Evolutionary conservation across 2,797 vertebrate species (phyloP).

Genomic region (Cynodonichthys magdalenae): DNA sequence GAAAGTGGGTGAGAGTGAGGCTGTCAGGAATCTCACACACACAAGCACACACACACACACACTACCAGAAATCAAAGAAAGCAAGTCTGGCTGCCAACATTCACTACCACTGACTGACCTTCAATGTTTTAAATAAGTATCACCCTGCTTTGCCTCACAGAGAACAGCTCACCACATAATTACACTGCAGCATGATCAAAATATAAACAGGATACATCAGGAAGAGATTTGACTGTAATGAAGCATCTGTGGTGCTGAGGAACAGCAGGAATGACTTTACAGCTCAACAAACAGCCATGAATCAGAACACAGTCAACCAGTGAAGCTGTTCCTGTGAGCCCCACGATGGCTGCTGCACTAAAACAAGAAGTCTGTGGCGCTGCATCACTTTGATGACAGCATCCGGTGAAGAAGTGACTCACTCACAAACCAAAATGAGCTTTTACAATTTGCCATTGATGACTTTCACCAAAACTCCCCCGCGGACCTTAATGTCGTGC

Average conservation of each 20-base stretch:
- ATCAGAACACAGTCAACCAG: conserved; percentile 49
- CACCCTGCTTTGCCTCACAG: conserved; percentile 33
- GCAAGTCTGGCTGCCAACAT: conserved; percentile 34
- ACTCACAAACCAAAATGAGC: conserved; percentile 7
- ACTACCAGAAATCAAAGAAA: too few relatives aligned
- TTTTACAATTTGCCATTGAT: conserved; percentile 25
- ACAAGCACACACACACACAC: not conserved
- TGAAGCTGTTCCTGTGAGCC: conserved; percentile 45
- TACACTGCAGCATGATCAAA: conserved; percentile 47
- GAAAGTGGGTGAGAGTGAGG: conserved; percentile 20
- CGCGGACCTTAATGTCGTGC: conserved; percentile 92
- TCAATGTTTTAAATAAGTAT: conserved; percentile 41
- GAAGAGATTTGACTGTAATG: conserved; percentile 49
- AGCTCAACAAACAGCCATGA: conserved; percentile 35
- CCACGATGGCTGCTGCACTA: conserved; percentile 16
- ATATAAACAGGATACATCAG: conserved; percentile 68
- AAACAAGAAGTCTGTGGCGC: conserved; percentile 43
- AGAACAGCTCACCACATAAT: conserved; percentile 60
- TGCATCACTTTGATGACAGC: conserved; percentile 25
- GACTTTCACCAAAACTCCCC: conserved; percentile 17
- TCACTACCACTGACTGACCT: conserved; percentile 23
- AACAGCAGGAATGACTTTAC: conserved; percentile 56
- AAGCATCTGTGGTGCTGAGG: conserved; percentile 44
- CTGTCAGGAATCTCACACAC: conserved; percentile 39
- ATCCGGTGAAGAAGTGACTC: conserved; percentile 52